Evolutionary conservation across 2,888 invertebrate genomes (phyloP).

Genomic region (Pseudeuparius sepicola): DNA sequence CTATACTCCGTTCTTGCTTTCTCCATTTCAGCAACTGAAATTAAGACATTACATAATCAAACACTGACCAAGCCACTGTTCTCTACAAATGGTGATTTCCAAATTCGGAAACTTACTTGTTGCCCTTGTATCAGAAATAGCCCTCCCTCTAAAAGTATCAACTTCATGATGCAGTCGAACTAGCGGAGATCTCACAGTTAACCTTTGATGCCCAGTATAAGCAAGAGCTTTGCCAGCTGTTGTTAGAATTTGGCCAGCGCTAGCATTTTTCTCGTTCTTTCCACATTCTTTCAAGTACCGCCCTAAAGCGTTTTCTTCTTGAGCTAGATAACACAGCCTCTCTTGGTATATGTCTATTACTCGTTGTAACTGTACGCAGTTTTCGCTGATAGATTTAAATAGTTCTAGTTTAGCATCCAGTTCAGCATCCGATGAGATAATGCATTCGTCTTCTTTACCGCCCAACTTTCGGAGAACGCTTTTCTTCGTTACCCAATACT

Average conservation of each 20-base stretch:
- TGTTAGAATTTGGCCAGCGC: conserved; percentile 76
- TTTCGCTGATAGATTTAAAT: conserved; percentile 85
- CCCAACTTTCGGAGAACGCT: conserved; percentile 86
- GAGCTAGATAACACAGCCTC: conserved; percentile 80
- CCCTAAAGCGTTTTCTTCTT: conserved; percentile 88
- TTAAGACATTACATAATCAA: conserved; percentile 2
- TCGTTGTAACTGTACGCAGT: conserved; percentile 76
- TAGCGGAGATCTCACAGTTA: conserved; percentile 77
- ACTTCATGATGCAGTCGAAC: conserved; percentile 87
- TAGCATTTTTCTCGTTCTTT: conserved; percentile 74
- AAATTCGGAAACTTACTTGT: too few relatives aligned
- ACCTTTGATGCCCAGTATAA: conserved; percentile 72
- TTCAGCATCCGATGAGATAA: conserved; percentile 92
- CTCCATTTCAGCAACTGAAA: conserved; percentile 78
- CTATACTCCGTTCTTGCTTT: conserved; percentile 91
- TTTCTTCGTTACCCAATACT: conserved; percentile 98
- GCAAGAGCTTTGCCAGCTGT: conserved; percentile 68
- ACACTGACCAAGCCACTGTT: too few relatives aligned
- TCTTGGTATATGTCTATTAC: conserved; percentile 92
- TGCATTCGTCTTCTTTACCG: conserved; percentile 94
- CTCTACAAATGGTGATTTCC: too few relatives aligned
- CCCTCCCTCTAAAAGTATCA: conserved; percentile 92
- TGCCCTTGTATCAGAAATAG: conserved; percentile 83
- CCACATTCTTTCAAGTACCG: conserved; percentile 90
- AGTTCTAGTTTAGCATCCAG: conserved; percentile 93